Evolutionary conservation across 2,888 invertebrate genomes (phyloP).

Genomic region (Automeris io): DNA sequence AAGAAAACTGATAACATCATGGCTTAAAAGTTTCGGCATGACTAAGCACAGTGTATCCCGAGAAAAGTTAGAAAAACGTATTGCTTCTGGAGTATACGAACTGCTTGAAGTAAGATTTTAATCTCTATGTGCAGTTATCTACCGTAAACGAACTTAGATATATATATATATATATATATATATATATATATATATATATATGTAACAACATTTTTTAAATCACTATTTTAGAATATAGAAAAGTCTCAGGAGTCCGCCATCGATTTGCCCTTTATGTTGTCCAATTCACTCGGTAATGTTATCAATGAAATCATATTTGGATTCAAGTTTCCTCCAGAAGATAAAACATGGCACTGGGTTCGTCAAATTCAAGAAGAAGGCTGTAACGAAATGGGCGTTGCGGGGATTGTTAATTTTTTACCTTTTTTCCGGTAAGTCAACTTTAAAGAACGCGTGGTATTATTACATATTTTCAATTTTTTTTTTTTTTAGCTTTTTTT

Average conservation of each 20-base stretch:
- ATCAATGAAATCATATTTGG: slow-evolving; percentile 89
- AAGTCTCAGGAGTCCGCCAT: slow-evolving; percentile 39
- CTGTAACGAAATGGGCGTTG: slow-evolving; percentile 87
- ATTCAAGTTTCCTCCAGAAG: slow-evolving; percentile 80
- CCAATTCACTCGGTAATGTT: slow-evolving; percentile 86
- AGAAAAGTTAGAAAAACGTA: slow-evolving; percentile 80
- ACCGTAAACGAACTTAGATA: too few species aligned
- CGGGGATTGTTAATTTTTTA: slow-evolving; percentile 89
- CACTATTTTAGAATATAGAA: slow-evolving; percentile 43
- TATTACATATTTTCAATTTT: background rate
- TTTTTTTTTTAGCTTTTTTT: slow-evolving; percentile 71
- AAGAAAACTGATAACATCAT: slow-evolving; percentile 82
- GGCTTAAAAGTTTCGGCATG: slow-evolving; percentile 85
- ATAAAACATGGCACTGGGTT: slow-evolving; percentile 86
- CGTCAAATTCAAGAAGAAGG: slow-evolving; percentile 89
- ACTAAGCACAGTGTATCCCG: slow-evolving; percentile 79
- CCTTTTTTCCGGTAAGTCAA: slow-evolving; percentile 82
- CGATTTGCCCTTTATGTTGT: slow-evolving; percentile 74
- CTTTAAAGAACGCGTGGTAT: background rate
- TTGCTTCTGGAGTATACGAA: slow-evolving; percentile 78
- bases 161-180: too few species aligned
- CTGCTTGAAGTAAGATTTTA: slow-evolving; percentile 70
- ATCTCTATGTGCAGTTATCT: background rate
- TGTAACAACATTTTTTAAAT: slow-evolving; percentile 11
- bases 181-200: too few species aligned